phyloP scores from a whole-genome alignment of 1,140 invertebrate species.

The Temnothorax longispinosus region DNA sequence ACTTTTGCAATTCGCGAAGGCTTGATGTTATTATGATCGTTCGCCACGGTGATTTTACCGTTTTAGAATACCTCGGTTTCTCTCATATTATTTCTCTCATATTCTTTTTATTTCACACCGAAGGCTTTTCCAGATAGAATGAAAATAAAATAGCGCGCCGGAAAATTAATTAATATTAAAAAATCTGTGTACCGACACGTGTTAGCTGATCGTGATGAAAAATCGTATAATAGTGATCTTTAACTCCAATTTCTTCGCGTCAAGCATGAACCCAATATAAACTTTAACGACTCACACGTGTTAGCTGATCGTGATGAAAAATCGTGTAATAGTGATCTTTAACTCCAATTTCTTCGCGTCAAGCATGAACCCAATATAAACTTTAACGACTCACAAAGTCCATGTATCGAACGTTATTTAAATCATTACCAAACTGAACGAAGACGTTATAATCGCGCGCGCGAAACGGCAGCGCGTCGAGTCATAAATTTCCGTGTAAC shows the following conservation, averaged over 20 bases:
- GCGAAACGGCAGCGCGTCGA: slow-evolving; percentile 41
- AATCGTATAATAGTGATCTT: background rate
- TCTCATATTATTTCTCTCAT: background rate
- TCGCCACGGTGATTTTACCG: slow-evolving; percentile 4
- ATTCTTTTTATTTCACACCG: background rate
- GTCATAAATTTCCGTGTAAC: slow-evolving; percentile 61
- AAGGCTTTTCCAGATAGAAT: background rate
- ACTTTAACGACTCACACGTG: too few species aligned
- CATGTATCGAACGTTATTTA: slow-evolving; percentile 33
- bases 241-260: background rate
- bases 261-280: too few species aligned
- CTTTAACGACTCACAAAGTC: background rate
- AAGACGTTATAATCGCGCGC: slow-evolving; percentile 65
- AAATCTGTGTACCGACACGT: background rate
- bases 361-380: background rate
- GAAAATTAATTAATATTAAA: background rate
- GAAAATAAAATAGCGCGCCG: background rate
- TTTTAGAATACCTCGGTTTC: background rate
- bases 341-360: background rate
- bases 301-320: slow-evolving; percentile 24
- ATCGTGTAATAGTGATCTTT: background rate
- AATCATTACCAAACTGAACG: slow-evolving; percentile 63
- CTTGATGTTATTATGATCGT: slow-evolving; percentile 1
- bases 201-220: slow-evolving; percentile 20
- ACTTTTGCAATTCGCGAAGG: slow-evolving; percentile 26